These are phyloP conservation scores for Epinotia nisella DNA, from an alignment of 2,888 invertebrate species.

Conservation along the genomic window DNA sequence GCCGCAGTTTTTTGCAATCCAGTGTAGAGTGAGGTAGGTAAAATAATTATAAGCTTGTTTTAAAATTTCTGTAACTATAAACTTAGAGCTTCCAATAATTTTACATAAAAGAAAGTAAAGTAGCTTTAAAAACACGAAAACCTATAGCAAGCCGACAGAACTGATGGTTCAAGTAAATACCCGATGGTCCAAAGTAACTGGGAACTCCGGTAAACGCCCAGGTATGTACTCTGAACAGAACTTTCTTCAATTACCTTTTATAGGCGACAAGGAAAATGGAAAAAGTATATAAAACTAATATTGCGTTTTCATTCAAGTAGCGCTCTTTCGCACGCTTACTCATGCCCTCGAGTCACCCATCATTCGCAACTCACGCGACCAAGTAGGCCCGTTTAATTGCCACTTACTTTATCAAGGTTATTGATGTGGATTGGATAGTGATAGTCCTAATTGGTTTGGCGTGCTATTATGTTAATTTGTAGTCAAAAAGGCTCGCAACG, in stretches of 20 bases:
- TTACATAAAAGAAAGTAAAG: no score
- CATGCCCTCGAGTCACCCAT: constrained; percentile 15
- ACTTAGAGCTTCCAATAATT: no score
- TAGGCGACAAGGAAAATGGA: neutral
- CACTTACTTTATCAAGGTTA: constrained; percentile 43
- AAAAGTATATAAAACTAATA: constrained; percentile 1
- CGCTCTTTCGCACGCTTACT: constrained; percentile 4
- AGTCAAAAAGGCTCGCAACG: constrained; percentile 3
- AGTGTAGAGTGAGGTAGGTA: no score
- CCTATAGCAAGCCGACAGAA: neutral
- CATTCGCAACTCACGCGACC: constrained; percentile 26
- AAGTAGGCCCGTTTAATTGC: constrained; percentile 36
- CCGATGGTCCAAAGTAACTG: neutral
- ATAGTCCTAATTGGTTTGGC: constrained; percentile 32
- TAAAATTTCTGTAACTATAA: no score
- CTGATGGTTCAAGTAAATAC: no score
- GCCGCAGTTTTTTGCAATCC: no score
- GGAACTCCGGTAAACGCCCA: neutral
- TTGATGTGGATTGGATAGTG: constrained; percentile 40
- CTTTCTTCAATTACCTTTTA: neutral
- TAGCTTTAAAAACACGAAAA: neutral
- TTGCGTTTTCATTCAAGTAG: neutral
- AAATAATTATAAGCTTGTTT: no score
- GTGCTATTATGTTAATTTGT: constrained; percentile 26
- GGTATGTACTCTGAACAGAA: neutral